Conservation (phyloP, 2,113 vertebrate genomes). For the Sorex fumeus region DNA sequence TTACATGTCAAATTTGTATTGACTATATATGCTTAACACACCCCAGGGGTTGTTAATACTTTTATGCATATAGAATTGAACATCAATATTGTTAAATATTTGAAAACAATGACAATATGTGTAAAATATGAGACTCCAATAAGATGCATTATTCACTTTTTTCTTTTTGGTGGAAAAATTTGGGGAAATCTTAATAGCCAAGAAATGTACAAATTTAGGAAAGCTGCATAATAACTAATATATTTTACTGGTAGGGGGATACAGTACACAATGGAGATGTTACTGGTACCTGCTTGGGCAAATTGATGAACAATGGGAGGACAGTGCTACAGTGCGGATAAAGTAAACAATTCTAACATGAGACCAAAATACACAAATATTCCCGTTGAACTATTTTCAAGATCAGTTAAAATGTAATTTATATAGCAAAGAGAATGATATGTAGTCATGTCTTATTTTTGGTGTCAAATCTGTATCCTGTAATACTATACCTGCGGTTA, state of each 20-base stretch:
- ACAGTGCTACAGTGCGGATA: too few species aligned
- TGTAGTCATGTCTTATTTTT: not conserved
- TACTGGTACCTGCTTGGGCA: too few species aligned
- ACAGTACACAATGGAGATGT: not conserved
- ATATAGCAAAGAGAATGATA: not conserved
- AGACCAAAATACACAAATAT: not conserved
- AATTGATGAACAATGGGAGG: too few species aligned
- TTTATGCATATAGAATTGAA: not conserved
- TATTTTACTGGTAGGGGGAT: not conserved
- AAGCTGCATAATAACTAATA: not conserved
- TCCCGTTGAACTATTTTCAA: not conserved
- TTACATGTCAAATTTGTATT: not conserved
- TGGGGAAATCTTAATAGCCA: not conserved
- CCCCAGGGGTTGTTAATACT: conserved; percentile 1
- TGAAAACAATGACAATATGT: not conserved
- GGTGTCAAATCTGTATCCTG: conserved; percentile 43
- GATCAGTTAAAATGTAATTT: conserved; percentile 30
- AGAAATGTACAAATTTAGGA: not conserved
- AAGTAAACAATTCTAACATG: conserved; percentile 8
- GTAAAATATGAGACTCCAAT: not conserved
- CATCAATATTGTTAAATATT: not conserved
- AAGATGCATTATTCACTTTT: not conserved
- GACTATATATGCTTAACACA: not conserved
- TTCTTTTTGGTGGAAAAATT: conserved; percentile 22
- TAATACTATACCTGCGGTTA: not conserved